phyloP scores from a whole-genome alignment of 1,140 invertebrate genomes.

The Calliopsis andreniformis region DNA sequence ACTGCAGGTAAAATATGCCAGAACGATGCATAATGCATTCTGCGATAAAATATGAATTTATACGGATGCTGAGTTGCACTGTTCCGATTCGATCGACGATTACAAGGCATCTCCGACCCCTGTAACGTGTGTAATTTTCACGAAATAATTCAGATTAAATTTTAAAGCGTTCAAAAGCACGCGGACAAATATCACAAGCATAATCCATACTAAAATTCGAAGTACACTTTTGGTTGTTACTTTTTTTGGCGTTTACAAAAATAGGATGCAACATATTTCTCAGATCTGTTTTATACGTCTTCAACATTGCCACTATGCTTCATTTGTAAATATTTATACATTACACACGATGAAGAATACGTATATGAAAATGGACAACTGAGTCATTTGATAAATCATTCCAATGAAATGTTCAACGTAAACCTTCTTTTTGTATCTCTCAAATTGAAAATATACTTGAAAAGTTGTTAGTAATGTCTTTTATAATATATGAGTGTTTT shows the following conservation, averaged over 20 bases:
- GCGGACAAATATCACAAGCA: slow-evolving; percentile 26
- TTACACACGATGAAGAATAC: too few relatives aligned
- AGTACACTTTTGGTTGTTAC: slow-evolving; percentile 13
- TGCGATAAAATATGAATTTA: slow-evolving; percentile 66
- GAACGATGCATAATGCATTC: slow-evolving; percentile 64
- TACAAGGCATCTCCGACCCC: slow-evolving; percentile 41
- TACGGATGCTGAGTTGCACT: slow-evolving; percentile 58
- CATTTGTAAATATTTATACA: too few relatives aligned
- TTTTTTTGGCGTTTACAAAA: slow-evolving; percentile 3
- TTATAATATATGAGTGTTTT: too few relatives aligned
- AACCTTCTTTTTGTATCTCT: too few relatives aligned
- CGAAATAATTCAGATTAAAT: slow-evolving; percentile 49
- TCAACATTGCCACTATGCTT: background rate
- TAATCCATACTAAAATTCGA: slow-evolving; percentile 35
- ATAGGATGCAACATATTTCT: slow-evolving; percentile 1
- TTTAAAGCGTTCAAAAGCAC: slow-evolving; percentile 23
- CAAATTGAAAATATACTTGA: too few relatives aligned
- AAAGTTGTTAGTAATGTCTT: too few relatives aligned
- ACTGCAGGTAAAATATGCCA: slow-evolving; percentile 59
- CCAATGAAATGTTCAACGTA: too few relatives aligned
- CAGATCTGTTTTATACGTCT: background rate
- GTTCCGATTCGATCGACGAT: slow-evolving; percentile 55
- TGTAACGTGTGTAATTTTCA: slow-evolving; percentile 52
- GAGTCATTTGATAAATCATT: too few relatives aligned
- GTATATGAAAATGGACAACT: too few relatives aligned